Conservation (phyloP, 2,888 invertebrate genomes). For the Epirrita christyi region DNA sequence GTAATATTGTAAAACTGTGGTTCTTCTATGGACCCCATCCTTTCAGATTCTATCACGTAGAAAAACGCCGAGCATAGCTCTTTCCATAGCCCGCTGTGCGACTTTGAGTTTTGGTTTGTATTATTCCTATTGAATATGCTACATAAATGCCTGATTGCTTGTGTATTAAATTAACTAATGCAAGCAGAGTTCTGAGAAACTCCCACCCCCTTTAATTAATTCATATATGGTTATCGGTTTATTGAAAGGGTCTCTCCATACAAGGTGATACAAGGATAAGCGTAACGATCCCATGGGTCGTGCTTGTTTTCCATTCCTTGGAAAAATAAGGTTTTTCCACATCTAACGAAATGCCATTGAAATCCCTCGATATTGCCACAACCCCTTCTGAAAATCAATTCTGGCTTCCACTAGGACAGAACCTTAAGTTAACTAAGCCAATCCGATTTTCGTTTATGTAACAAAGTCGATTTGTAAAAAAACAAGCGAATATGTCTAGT, state of each 20-base stretch:
- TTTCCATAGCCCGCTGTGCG: too few species aligned
- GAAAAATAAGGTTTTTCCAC: constrained; percentile 12
- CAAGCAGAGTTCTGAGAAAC: too few species aligned
- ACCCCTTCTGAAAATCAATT: constrained; percentile 20
- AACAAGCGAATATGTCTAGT: background rate
- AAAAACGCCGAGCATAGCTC: too few species aligned
- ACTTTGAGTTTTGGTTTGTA: too few species aligned
- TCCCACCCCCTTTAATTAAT: too few species aligned
- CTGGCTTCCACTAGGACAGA: constrained; percentile 5
- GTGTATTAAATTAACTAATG: too few species aligned
- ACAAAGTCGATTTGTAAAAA: constrained; percentile 9
- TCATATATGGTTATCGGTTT: background rate
- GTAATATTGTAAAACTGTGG: too few species aligned
- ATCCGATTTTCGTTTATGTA: constrained; percentile 9
- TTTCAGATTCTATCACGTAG: too few species aligned
- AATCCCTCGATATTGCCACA: constrained; percentile 15
- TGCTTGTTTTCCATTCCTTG: constrained; percentile 24
- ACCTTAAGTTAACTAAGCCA: constrained; percentile 3
- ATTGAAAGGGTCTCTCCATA: constrained; percentile 3
- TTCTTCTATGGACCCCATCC: too few species aligned
- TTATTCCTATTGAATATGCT: too few species aligned
- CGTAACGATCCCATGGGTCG: constrained; percentile 17
- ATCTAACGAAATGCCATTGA: constrained; percentile 15
- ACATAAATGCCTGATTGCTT: too few species aligned
- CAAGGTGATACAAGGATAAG: constrained; percentile 1